Evolutionary conservation across 2,888 invertebrate species (phyloP), one percentile per base, ranked within the genome.

Genomic region (Athalia cordata): DNA sequence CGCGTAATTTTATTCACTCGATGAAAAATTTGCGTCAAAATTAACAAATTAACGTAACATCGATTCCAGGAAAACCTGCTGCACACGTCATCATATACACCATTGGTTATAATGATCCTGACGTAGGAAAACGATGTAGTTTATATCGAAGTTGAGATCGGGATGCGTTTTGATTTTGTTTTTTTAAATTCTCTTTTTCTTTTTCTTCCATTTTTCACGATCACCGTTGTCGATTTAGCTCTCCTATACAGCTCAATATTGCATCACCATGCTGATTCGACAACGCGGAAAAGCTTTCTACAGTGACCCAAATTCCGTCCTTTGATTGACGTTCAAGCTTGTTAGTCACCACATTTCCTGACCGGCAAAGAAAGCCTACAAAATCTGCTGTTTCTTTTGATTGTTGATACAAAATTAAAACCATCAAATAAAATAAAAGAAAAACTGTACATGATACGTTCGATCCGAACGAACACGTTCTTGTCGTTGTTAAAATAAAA

Each of bases 251-350:
- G 29, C 29, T 5, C n/a, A 8, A 13, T 15, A 50, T 64, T 85
- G 83, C 85, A 77, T 84, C 84, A 85, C 52, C 50, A 9, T 64
- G 80, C 78, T 77, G 83, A 84, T 85, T 86, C 83, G 82, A 85
- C 85, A 84, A 84, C 82, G 81, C 82, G 86, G 83, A 86, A 86
- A 85, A 83, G 83, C 83, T 85, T 84, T 85, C 83, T 83, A 83
- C 61, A 78, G 64, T 78, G 80, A 79, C 79, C 81, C 79, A 70
- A 79, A 81, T 82, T 78, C 78, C 72, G 55, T 50, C 52, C 29
- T 74, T 64, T 68, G 72, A 72, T 57, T 59, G 72, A 72, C 72
- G 72, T 47, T 72, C 72, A 59, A 59, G 59, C 57, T 59, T 59
- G 72, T 72, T 72, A 59, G 72, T 72, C 57, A 47, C 47, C 57